These are phyloP conservation scores for Istiophorus platypterus DNA, from an alignment of 2,113 vertebrate species.

Conservation along the genomic window DNA sequence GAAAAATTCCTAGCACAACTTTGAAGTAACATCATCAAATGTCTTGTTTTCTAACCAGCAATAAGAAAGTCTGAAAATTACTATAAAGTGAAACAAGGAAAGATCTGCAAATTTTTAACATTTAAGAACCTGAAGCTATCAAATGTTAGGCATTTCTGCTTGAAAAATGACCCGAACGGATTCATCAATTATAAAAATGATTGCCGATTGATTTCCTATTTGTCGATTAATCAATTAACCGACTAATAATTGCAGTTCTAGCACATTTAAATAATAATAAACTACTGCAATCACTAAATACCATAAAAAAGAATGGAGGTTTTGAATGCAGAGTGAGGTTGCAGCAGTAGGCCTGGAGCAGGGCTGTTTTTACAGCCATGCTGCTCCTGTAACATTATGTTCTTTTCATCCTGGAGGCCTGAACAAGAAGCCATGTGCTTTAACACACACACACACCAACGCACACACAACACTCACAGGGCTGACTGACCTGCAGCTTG, in stretches of 20 bases:
- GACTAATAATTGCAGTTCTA: rapidly evolving
- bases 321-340: background rate
- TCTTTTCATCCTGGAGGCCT: slow-evolving; percentile 64
- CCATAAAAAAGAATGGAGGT: background rate
- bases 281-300: background rate
- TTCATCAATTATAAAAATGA: background rate
- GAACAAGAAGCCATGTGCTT: slow-evolving; percentile 24
- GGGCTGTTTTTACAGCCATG: slow-evolving; percentile 11
- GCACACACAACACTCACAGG: background rate
- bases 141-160: no score
- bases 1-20: no score
- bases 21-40: no score
- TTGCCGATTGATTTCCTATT: background rate
- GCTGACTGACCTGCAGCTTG: background rate
- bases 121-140: background rate
- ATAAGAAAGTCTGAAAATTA: no score
- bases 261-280: background rate
- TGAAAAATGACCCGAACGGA: background rate
- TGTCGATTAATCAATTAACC: background rate
- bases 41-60: background rate
- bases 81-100: background rate
- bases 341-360: slow-evolving; percentile 23
- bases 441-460: slow-evolving; percentile 14
- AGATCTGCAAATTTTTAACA: background rate
- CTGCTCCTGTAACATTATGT: slow-evolving; percentile 72